A percentile compares a stretch with the other conserved stretches of the same genome.
phyloP scores from a whole-genome alignment of 2,113 vertebrate species.

The Australoheros scitulus region DNA sequence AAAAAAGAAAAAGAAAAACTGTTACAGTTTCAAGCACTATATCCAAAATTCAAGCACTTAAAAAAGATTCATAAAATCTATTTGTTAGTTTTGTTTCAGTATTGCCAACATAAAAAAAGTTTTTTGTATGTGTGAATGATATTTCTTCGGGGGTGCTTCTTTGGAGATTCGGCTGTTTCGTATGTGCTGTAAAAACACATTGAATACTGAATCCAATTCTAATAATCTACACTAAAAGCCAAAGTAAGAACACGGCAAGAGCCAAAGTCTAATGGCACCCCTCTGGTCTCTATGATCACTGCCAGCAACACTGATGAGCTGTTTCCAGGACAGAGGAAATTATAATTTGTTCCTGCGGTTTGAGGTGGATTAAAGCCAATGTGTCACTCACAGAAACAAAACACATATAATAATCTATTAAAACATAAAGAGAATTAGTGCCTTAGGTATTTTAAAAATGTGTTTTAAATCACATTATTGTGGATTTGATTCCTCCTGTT shows the following conservation, averaged over 20 bases:
- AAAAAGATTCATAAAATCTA: no score
- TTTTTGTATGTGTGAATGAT: no score
- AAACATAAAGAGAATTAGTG: neutral
- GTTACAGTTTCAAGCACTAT: no score
- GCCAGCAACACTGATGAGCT: slow-evolving; percentile 24
- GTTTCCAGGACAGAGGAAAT: neutral
- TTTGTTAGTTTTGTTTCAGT: neutral
- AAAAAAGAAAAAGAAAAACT: no score
- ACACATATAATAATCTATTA: neutral
- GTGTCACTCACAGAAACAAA: neutral
- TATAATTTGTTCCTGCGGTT: neutral
- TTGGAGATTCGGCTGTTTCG: neutral
- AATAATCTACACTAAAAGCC: neutral
- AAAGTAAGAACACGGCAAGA: neutral
- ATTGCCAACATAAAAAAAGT: no score
- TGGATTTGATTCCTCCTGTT: neutral
- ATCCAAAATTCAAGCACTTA: no score
- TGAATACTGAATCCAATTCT: neutral
- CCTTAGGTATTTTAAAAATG: neutral
- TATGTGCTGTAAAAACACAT: neutral
- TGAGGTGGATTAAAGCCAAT: no score
- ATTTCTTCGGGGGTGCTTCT: neutral
- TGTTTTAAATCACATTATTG: neutral
- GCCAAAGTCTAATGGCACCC: neutral
- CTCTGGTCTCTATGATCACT: slow-evolving; percentile 18